Evolutionary conservation across 1,140 invertebrate species (phyloP), one percentile per base, ranked within the genome.

Genomic region (Stegodyphus dumicola): DNA sequence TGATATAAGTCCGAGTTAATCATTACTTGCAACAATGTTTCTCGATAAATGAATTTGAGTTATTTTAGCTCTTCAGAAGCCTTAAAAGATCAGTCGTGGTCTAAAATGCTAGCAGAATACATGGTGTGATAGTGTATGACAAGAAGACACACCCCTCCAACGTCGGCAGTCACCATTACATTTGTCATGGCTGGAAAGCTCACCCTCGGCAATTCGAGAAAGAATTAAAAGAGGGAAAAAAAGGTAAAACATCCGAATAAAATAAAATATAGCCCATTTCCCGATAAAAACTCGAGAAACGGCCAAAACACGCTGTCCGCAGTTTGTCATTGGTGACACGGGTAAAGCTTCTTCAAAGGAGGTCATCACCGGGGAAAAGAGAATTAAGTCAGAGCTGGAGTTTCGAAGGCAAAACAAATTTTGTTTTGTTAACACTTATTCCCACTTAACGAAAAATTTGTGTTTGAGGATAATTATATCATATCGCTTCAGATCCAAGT

Each of bases 231-330:
- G 52, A 70, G 52, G 13, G 70, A 70, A 70, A 70, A 52, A 33
- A 33, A 33, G 33, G 33, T 33, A 70, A 71, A 7, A 65, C 7
- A 13, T 2, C n/a, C 56, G 17, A 60, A 49, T 49, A 18, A 77
- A 77, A 77, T 77, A 77, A 77, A 77, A 77, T 77, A 77, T 9
- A 49, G 15, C 48, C 74, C 17, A 64, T 76, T 76, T 76, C 18
- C 48, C 75, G 64, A 77, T 77, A 77, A 77, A 76, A 66, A 51
- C 64, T 51, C 60, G 13, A 52, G 17, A 66, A 77, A 49, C 17
- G 60, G 33, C 48, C 75, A n/a, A 66, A 66, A 66, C 60, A 66
- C 60, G 75, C 18, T 66, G 60, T 54, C 51, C 17, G 75, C 15
- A 66, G 75, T 65, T 77, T 66, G 75, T 6, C 48, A 77, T 18